Evolutionary conservation across 2,797 vertebrate genomes (phyloP).

Genomic region (Arvicola amphibius): DNA sequence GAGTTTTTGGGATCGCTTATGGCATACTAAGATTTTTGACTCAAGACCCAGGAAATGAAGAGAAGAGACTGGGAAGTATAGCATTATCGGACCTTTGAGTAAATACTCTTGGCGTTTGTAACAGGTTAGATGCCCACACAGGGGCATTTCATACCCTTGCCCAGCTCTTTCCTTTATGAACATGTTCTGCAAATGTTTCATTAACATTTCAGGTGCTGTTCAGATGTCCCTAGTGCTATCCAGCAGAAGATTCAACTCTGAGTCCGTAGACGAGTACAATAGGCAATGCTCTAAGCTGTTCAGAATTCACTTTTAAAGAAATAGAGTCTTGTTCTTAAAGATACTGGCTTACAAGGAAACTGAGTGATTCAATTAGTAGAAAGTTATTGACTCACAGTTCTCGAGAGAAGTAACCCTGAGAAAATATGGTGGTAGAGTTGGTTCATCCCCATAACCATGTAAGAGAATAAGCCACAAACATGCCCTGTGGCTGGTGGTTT

Average conservation of each 20-base stretch:
- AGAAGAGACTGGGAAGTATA: neutral
- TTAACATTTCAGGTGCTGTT: neutral
- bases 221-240: neutral
- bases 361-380: neutral
- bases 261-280: neutral
- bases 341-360: neutral
- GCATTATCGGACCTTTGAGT: neutral
- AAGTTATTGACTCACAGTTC: neutral
- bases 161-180: neutral
- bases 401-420: neutral
- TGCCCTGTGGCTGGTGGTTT: neutral
- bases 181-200: neutral
- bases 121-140: neutral
- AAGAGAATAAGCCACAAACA: neutral
- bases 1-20: no score
- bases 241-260: neutral
- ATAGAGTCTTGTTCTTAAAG: neutral
- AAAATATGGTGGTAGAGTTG: neutral
- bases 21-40: neutral
- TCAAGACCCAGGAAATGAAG: neutral
- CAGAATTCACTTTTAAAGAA: neutral
- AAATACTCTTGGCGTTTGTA: neutral
- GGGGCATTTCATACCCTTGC: neutral
- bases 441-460: neutral
- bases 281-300: neutral